A percentile compares a stretch with the other conserved stretches of the same genome.
phyloP scores from a whole-genome alignment of 2,888 invertebrate genomes.

The Agrochola macilenta region DNA sequence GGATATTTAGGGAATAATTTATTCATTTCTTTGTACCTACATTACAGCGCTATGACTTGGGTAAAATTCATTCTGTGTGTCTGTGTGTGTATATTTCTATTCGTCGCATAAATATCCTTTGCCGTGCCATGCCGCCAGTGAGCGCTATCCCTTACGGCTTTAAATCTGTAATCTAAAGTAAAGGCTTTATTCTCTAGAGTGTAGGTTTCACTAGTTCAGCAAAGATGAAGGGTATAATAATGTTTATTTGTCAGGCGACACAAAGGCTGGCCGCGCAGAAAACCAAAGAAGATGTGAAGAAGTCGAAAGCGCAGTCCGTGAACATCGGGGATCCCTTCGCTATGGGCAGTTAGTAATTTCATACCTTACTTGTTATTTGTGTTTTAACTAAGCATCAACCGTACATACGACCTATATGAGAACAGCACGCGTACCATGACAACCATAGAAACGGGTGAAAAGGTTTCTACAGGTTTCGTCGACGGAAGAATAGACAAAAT shows the following conservation, averaged over 20 bases:
- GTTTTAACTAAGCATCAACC: neutral
- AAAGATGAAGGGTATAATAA: neutral
- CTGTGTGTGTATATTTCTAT: too few relatives aligned
- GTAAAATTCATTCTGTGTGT: too few relatives aligned
- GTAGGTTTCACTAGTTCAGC: neutral
- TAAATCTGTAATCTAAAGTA: neutral
- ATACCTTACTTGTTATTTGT: neutral
- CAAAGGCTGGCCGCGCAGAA: slow-evolving; percentile 97
- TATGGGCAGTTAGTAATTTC: slow-evolving; percentile 77
- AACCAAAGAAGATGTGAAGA: slow-evolving; percentile 96
- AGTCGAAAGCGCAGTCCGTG: slow-evolving; percentile 92
- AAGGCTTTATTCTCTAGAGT: neutral
- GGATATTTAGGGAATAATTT: too few relatives aligned
- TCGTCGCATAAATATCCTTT: too few relatives aligned
- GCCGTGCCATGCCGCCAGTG: too few relatives aligned
- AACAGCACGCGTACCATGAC: too few relatives aligned
- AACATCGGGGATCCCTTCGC: slow-evolving; percentile 90
- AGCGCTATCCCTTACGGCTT: too few relatives aligned
- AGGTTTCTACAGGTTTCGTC: too few relatives aligned
- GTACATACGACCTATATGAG: neutral
- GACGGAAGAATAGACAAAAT: too few relatives aligned
- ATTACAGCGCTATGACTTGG: too few relatives aligned
- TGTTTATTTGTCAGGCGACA: slow-evolving; percentile 90
- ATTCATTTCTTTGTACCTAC: too few relatives aligned
- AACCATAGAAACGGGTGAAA: too few relatives aligned